Conservation (phyloP, 1,140 invertebrate species). For the Nebria ingens region DNA sequence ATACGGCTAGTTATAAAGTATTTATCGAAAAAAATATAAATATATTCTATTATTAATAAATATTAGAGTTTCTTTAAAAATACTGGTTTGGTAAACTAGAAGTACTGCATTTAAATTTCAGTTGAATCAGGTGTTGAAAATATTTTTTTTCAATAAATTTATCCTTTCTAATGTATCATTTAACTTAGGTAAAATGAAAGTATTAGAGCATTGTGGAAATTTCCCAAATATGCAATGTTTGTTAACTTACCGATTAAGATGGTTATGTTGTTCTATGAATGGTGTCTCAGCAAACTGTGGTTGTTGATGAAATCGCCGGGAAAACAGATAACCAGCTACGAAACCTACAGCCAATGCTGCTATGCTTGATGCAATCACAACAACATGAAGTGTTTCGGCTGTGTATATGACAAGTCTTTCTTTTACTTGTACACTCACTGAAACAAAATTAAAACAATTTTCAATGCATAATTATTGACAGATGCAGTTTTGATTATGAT, state of each 20-base stretch:
- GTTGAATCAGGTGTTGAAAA: no score
- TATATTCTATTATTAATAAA: no score
- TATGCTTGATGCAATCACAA: conserved; percentile 64
- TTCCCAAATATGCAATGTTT: no score
- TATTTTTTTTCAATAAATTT: no score
- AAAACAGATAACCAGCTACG: conserved; percentile 72
- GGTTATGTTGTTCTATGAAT: conserved; percentile 57
- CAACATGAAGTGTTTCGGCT: conserved; percentile 66
- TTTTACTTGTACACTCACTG: conserved; percentile 32
- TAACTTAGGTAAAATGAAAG: conserved; percentile 1
- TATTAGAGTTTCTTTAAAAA: no score
- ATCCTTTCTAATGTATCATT: neutral
- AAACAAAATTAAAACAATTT: neutral
- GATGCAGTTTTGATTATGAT: no score
- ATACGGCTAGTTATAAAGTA: no score
- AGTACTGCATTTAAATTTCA: no score
- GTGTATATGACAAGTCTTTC: conserved; percentile 61
- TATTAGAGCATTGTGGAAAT: conserved; percentile 4
- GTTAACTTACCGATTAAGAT: conserved; percentile 40
- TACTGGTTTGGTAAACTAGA: no score
- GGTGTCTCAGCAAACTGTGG: conserved; percentile 59
- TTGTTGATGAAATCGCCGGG: conserved; percentile 59
- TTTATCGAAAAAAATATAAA: no score
- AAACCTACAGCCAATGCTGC: conserved; percentile 73
- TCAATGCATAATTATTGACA: no score